Evolutionary conservation across 2,888 invertebrate species (phyloP), one percentile per base, ranked within the genome.

Genomic region (Stenichneumon culpator): DNA sequence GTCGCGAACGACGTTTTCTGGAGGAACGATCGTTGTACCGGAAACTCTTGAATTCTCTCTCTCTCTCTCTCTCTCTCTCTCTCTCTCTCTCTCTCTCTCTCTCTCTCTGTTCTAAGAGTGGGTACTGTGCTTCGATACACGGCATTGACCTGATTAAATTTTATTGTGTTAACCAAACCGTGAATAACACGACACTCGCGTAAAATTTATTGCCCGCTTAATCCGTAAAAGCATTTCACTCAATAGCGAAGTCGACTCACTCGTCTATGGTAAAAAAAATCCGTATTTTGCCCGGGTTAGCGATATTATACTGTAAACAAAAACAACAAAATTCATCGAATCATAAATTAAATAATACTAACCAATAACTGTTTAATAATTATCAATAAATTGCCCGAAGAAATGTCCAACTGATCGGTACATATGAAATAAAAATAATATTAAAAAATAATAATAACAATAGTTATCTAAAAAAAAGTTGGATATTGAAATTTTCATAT

Each of bases 181-280:
- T 32, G 14, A 63, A 65, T 65, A 65, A 32, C 28, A 14, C 11
- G 19, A 32, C 50, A 19, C 32, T 14, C 19, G 28, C 47, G 32
- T 60, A 16, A 32, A 79, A 79, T 79, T 44, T 14, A 50, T 4
- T 32, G 7, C 22, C 52, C 28, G 7, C 3, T 77, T 69, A 19
- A 50, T 79, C 79, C 65, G n/a, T 28, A 28, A 74, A 68, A 67
- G 47, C 14, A 25, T 79, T 73, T 52, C 79, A 63, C 52, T 52
- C 52, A 73, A 79, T 73, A 73, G 25, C 52, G 9, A 22, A 9
- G 9, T 22, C 11, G 22, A 9, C 7, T 54, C 22, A 9, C 54
- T 54, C 54, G 22, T 19, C 22, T 3, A 22, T 3, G 22, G 19
- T 7, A 22, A 22, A 3, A 11, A 54, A 22, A 22, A 39, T 11